Conservation (phyloP, 2,888 invertebrate genomes). For the Auanema sp. region DNA sequence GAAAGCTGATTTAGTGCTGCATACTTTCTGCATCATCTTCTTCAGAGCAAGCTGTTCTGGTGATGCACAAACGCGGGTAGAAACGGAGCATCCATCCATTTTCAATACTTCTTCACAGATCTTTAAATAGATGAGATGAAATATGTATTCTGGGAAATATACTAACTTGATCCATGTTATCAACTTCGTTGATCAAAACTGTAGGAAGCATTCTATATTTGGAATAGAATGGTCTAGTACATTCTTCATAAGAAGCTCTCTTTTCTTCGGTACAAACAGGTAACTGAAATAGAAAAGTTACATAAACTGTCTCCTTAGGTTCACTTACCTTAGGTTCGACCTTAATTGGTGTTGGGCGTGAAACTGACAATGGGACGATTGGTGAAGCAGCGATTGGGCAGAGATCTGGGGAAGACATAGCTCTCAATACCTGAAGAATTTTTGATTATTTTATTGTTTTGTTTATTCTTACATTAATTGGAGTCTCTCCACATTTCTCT, state of each 20-base stretch:
- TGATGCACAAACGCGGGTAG: conserved; percentile 25
- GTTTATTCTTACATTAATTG: conserved; percentile 40
- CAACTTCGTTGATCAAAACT: conserved; percentile 29
- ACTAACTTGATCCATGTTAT: conserved; percentile 38
- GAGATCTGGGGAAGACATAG: conserved; percentile 48
- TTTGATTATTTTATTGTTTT: background rate
- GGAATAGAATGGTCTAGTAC: conserved; percentile 32
- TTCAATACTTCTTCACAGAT: conserved; percentile 19
- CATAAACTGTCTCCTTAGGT: conserved; percentile 2
- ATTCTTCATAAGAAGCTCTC: conserved; percentile 22
- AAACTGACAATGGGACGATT: conserved; percentile 29
- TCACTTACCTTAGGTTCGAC: conserved; percentile 16
- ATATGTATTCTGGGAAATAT: background rate
- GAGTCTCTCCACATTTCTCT: conserved; percentile 55
- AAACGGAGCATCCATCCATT: conserved; percentile 27
- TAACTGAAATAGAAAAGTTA: conserved; percentile 1
- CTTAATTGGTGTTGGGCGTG: conserved; percentile 4
- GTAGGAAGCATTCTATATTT: conserved; percentile 41
- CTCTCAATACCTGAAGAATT: conserved; percentile 31
- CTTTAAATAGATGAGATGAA: conserved; percentile 8
- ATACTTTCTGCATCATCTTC: conserved; percentile 26
- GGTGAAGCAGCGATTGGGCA: conserved; percentile 40
- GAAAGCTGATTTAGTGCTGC: conserved; percentile 31
- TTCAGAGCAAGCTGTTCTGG: conserved; percentile 27
- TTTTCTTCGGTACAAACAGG: conserved; percentile 26